Conservation (phyloP, 2,113 vertebrate genomes). For the Atractosteus spatula region DNA sequence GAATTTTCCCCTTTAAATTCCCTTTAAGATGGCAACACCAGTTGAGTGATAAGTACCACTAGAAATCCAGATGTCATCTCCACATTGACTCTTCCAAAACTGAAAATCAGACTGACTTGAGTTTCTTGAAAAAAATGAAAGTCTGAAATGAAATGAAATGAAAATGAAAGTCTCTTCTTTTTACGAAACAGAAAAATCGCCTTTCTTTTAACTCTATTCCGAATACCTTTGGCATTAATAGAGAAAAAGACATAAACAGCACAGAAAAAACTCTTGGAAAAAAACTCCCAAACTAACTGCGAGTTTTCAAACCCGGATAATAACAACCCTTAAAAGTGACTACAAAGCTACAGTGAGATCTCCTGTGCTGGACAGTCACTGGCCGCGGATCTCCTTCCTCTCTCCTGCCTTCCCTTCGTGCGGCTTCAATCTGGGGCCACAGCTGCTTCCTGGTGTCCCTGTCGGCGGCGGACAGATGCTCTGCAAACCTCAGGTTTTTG, state of each 20-base stretch:
- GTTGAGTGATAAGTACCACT: neutral
- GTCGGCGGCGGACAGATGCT: neutral
- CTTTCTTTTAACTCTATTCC: neutral
- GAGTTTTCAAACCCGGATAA: neutral
- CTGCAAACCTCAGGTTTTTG: neutral
- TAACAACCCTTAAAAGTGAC: no score
- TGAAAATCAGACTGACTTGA: neutral
- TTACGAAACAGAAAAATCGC: neutral
- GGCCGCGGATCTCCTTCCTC: neutral
- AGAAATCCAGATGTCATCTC: neutral
- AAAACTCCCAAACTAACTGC: neutral
- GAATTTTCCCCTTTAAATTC: conserved; percentile 1
- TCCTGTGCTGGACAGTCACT: no score
- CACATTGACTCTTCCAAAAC: neutral
- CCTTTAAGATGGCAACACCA: neutral
- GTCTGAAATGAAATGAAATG: neutral
- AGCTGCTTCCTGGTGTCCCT: neutral
- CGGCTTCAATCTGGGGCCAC: neutral
- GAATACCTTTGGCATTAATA: neutral
- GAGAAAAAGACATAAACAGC: no score
- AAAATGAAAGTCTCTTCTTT: neutral
- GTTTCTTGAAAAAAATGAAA: conserved; percentile 6
- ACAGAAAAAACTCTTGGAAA: no score
- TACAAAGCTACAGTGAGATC: no score
- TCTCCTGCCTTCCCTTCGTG: neutral